These are phyloP conservation scores for Mustelus asterias DNA, from an alignment of 2,113 vertebrate species.

Conservation along the genomic window DNA sequence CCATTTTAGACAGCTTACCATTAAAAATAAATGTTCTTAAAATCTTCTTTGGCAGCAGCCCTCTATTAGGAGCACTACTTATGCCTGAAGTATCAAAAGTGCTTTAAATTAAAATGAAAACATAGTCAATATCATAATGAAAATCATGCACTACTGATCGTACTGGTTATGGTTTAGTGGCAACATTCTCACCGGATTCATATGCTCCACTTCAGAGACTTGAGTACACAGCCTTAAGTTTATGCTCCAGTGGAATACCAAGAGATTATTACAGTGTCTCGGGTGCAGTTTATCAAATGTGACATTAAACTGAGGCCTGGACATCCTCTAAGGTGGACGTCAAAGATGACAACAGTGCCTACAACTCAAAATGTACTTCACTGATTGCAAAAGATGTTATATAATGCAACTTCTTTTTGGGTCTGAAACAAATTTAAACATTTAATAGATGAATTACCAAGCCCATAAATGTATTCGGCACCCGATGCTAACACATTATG, in stretches of 20 bases:
- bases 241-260: neutral
- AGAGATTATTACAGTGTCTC: neutral
- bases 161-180: neutral
- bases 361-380: neutral
- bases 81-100: neutral
- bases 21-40: neutral
- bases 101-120: neutral
- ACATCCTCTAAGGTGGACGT: neutral
- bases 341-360: neutral
- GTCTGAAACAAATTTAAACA: neutral
- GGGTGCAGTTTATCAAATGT: neutral
- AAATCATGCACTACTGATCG: neutral
- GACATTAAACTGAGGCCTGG: neutral
- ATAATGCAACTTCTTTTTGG: neutral
- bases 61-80: neutral
- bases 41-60: neutral
- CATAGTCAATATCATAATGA: neutral
- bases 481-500: neutral
- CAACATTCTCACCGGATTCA: neutral
- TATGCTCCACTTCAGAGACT: neutral
- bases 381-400: neutral
- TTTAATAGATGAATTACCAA: neutral
- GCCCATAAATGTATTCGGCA: conserved; percentile 3
- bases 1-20: neutral
- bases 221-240: neutral